Conservation (phyloP, 2,797 vertebrate species). For the Cynodonichthys magdalenae region DNA sequence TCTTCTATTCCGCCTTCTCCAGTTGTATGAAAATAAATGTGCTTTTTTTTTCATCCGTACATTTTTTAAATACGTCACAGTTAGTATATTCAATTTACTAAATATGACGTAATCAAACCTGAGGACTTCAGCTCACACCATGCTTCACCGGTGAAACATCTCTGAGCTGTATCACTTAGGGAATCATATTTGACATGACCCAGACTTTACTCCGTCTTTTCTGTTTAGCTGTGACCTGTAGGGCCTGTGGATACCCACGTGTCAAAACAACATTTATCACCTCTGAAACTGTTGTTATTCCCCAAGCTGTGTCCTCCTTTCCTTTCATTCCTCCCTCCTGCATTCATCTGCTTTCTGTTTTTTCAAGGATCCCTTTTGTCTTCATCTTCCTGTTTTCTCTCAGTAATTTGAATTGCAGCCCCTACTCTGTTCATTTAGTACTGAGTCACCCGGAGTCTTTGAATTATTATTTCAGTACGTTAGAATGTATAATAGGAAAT, state of each 20-base stretch:
- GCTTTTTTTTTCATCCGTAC: not conserved
- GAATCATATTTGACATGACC: slow-evolving; percentile 65
- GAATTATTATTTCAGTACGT: no score
- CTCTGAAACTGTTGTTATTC: slow-evolving; percentile 39
- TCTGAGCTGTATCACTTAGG: slow-evolving; percentile 33
- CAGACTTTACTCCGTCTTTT: slow-evolving; percentile 44
- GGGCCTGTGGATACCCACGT: slow-evolving; percentile 57
- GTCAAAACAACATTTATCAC: slow-evolving; percentile 77
- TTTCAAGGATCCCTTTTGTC: not conserved
- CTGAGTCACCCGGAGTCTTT: no score
- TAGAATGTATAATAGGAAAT: no score
- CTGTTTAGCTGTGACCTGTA: slow-evolving; percentile 57
- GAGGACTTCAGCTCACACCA: not conserved
- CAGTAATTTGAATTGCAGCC: not conserved
- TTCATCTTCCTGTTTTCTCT: not conserved
- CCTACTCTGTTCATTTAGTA: no score
- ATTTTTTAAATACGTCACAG: not conserved
- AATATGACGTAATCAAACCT: not conserved
- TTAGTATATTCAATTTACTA: not conserved
- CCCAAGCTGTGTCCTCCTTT: slow-evolving; percentile 25
- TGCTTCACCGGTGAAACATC: slow-evolving; percentile 12
- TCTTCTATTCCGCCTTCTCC: not conserved
- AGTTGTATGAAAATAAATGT: not conserved
- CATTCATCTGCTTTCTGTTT: slow-evolving; percentile 9
- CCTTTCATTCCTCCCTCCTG: slow-evolving; percentile 29